Base-by-base conservation (phyloP, 2,113 vertebrate genomes). In the Sapajus apella region DNA sequence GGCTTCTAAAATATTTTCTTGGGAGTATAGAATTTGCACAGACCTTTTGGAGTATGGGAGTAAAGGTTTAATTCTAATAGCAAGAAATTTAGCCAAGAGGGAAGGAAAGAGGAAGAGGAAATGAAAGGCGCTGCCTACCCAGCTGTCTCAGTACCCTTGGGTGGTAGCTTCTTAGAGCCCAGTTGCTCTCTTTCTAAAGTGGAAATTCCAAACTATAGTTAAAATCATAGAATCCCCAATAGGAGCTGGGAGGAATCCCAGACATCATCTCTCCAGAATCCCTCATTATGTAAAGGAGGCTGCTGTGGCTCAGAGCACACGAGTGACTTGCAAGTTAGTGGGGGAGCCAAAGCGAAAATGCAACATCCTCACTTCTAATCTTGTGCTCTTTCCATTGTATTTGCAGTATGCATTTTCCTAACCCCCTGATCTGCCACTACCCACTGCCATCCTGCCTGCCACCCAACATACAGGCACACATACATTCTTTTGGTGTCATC, bases 121-220 rank as follows among this genome's bases (percentile, higher is more conserved):
- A 93, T 9, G 61, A 86, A 81, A 95, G 66, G 43, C 23, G 20
- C 55, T 76, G 70, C 64, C 52, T 81, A 91, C 25, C 66, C 90
- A 92, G 92, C 94, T 97, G 83, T 96, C 47, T 93, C 61, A 70
- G 47, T 87, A 81, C 37, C 50, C 84, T 88, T 84, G 76, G 80
- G 58, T 88, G 81, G 80, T 80, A 92, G 80, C 20, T 87, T 87
- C 86, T 96, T 81, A 76, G 85, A 92, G 82, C 30, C 64, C 96
- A 92, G 95, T 94, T 97, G 93, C 58, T 94, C 87, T 87, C 94
- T 96, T 92, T 77, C 64, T 87, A 95, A 96, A 58, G 50, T 56
- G 81, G 56, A 95, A 94, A 90, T 96, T 87, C 66, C 87, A 94
- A 96, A 35, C 84, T 94, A 25, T 52, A n/a, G 56, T 56, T 81